Percentiles rank a stretch among this genome's conserved stretches.
Evolutionary conservation across 2,797 vertebrate species (phyloP).

Genomic region (Xyrichtys novacula): DNA sequence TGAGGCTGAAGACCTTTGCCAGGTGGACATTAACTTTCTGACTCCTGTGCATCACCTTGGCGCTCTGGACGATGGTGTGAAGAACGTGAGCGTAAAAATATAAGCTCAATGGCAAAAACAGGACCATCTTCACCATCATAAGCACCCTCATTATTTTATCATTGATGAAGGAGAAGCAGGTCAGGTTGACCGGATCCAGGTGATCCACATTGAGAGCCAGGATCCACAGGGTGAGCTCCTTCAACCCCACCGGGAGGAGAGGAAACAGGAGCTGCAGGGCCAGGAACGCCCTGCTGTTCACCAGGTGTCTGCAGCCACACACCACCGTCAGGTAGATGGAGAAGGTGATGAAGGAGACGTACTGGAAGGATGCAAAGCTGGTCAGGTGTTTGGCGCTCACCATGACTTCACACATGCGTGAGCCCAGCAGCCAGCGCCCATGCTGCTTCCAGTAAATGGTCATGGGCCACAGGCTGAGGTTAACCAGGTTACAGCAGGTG

Average conservation of each 20-base stretch:
- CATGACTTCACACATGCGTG: conserved; percentile 75
- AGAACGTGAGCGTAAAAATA: conserved; percentile 75
- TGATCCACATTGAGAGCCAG: conserved; percentile 43
- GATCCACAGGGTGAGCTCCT: conserved; percentile 66
- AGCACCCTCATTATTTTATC: conserved; percentile 55
- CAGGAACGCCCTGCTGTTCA: conserved; percentile 60
- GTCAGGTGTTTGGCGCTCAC: conserved; percentile 74
- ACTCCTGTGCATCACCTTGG: conserved; percentile 70
- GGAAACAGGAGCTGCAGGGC: conserved; percentile 71
- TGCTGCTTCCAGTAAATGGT: conserved; percentile 75
- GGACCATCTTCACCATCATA: conserved; percentile 50
- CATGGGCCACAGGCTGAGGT: conserved; percentile 75
- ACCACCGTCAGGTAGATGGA: conserved; percentile 76
- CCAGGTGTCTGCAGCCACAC: conserved; percentile 54
- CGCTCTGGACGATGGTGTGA: conserved; percentile 62
- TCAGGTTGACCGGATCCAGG: conserved; percentile 64
- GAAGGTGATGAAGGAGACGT: conserved; percentile 77
- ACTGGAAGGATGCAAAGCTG: conserved; percentile 75
- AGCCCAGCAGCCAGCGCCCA: conserved; percentile 71
- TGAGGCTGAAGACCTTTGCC: conserved; percentile 70
- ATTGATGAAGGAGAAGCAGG: conserved; percentile 77
- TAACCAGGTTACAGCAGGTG: conserved; percentile 74
- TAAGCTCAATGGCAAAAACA: conserved; percentile 64
- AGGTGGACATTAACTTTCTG: conserved; percentile 68
- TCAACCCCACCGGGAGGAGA: conserved; percentile 60